Conservation (phyloP, 2,888 invertebrate genomes). For the Stenodema calcarata region DNA sequence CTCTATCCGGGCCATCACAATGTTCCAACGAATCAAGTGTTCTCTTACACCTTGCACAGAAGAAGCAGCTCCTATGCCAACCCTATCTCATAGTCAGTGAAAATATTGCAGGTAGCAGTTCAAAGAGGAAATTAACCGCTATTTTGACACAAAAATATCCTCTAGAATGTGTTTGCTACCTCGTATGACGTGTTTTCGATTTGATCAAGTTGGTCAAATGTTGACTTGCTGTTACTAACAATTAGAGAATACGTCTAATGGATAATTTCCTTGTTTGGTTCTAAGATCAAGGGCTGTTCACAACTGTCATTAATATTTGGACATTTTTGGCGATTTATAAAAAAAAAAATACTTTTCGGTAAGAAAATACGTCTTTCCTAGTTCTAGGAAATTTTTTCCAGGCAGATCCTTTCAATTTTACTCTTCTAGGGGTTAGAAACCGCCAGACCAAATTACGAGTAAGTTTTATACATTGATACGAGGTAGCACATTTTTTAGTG, state of each 20-base stretch:
- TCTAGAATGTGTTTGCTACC: background rate
- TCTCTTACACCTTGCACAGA: conserved; percentile 83
- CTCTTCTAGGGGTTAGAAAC: too few species aligned
- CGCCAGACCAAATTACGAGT: too few species aligned
- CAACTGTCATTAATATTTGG: too few species aligned
- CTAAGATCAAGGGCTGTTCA: too few species aligned
- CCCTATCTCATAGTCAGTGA: conserved; percentile 66
- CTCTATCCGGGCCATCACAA: conserved; percentile 91
- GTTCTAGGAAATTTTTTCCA: too few species aligned
- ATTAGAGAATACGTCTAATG: too few species aligned
- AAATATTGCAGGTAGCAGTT: conserved; percentile 31
- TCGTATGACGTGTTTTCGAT: background rate
- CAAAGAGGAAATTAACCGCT: background rate
- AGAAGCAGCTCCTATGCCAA: conserved; percentile 90
- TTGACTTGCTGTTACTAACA: too few species aligned
- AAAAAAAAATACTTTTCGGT: too few species aligned
- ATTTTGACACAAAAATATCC: background rate
- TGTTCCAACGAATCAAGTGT: conserved; percentile 86
- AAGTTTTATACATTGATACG: background rate
- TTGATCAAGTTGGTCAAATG: background rate
- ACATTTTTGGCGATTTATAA: too few species aligned
- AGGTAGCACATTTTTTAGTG: background rate
- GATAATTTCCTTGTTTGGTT: too few species aligned
- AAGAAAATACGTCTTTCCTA: too few species aligned
- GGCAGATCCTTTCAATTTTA: too few species aligned